Percentiles rank a stretch among this genome's conserved stretches.
phyloP scores from a whole-genome alignment of 2,113 vertebrate species.

The Glaucomys volans region DNA sequence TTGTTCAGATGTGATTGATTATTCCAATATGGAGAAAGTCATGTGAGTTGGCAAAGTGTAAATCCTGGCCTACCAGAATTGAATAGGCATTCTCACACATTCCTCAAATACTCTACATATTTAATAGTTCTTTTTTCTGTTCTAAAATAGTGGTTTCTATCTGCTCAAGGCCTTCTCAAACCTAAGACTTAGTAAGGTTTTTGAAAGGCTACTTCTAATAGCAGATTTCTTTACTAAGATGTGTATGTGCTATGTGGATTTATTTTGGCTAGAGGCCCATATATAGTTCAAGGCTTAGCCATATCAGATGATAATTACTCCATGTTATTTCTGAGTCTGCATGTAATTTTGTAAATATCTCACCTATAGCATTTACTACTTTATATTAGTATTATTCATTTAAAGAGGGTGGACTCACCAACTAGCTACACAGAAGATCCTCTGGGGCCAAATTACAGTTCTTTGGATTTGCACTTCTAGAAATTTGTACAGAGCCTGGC shows the following conservation, averaged over 20 bases:
- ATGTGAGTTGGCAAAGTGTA: background rate
- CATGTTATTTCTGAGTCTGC: background rate
- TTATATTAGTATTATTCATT: background rate
- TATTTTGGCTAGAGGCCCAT: background rate
- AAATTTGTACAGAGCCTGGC: background rate
- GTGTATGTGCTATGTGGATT: background rate
- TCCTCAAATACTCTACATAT: slow-evolving; percentile 18
- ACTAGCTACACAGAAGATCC: background rate
- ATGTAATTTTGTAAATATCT: background rate
- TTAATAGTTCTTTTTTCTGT: slow-evolving; percentile 18
- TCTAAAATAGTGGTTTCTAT: slow-evolving; percentile 13
- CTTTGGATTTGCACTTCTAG: background rate
- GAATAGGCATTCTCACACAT: background rate
- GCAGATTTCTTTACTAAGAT: background rate
- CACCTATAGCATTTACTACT: background rate
- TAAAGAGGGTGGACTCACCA: background rate
- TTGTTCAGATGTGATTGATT: slow-evolving; percentile 3
- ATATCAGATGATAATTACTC: background rate
- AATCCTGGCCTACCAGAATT: background rate
- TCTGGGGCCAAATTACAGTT: background rate
- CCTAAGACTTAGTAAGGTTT: background rate
- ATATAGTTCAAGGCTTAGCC: background rate
- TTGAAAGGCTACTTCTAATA: background rate
- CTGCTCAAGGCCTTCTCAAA: background rate
- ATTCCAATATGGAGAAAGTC: background rate